Conservation (phyloP, 2,113 vertebrate species). For the Holacanthus passer region DNA sequence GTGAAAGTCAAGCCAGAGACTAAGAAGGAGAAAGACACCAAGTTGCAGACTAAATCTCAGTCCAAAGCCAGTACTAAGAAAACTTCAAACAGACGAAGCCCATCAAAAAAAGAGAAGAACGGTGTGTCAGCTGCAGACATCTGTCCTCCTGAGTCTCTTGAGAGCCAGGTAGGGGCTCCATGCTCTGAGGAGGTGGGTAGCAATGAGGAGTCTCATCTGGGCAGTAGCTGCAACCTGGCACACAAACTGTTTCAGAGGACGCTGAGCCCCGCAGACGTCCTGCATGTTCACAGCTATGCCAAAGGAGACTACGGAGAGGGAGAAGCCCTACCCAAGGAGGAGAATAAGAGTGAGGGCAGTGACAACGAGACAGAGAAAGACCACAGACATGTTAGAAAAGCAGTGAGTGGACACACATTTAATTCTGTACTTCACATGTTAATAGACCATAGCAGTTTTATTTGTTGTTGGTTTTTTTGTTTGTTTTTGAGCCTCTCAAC, state of each 20-base stretch:
- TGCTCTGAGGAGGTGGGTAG: not conserved
- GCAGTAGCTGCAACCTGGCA: constrained; percentile 28
- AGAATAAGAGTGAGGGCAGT: constrained; percentile 44
- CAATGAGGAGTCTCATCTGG: constrained; percentile 24
- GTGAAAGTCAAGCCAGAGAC: constrained; percentile 41
- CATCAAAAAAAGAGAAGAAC: constrained; percentile 63
- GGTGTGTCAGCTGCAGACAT: not conserved
- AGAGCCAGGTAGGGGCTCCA: not conserved
- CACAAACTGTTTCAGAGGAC: constrained; percentile 85
- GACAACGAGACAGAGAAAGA: constrained; percentile 65
- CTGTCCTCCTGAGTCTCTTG: not conserved
- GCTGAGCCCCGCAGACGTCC: constrained; percentile 86
- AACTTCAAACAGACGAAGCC: constrained; percentile 35
- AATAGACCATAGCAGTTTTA: not conserved
- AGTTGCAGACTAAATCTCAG: constrained; percentile 47
- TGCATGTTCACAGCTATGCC: constrained; percentile 93
- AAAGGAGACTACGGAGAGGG: constrained; percentile 86
- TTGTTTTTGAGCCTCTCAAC: not conserved
- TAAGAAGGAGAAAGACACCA: constrained; percentile 54
- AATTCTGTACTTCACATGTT: not conserved
- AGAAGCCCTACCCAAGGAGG: constrained; percentile 63
- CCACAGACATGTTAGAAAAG: constrained; percentile 41
- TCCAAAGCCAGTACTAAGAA: constrained; percentile 58
- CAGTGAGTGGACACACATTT: constrained; percentile 37
- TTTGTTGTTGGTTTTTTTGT: too few relatives aligned